These are phyloP conservation scores for Perognathus longimembris DNA, from an alignment of 2,113 vertebrate genomes.

Conservation along the genomic window DNA sequence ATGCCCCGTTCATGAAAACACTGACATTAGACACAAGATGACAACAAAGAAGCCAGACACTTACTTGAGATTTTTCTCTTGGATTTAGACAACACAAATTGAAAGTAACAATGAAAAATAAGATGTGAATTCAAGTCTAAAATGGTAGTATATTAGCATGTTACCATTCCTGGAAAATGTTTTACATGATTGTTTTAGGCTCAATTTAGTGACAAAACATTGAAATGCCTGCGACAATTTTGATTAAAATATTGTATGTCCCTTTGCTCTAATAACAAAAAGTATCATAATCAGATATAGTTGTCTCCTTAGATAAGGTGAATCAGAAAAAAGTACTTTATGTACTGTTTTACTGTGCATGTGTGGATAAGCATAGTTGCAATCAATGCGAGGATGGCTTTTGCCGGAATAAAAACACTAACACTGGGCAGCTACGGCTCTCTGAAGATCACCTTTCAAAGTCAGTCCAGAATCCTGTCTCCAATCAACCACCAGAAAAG, in stretches of 20 bases:
- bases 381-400: background rate
- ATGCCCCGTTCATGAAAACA: background rate
- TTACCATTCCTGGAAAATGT: background rate
- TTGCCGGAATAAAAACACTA: background rate
- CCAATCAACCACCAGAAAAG: too few species aligned
- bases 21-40: constrained; percentile 31
- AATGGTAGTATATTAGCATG: too few species aligned
- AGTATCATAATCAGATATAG: background rate
- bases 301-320: background rate
- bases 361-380: background rate
- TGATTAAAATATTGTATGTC: background rate
- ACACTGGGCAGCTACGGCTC: background rate
- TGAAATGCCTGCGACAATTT: background rate
- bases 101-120: too few species aligned
- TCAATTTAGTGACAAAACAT: background rate
- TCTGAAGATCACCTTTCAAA: too few species aligned
- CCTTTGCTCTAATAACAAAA: background rate
- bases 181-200: background rate
- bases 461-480: too few species aligned
- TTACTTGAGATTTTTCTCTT: too few species aligned
- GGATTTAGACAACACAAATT: too few species aligned
- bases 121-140: too few species aligned
- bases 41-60: too few species aligned
- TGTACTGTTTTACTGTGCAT: background rate
- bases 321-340: background rate